Evolutionary conservation across 1,140 invertebrate species (phyloP), one percentile per base, ranked within the genome.

Genomic region (Lineus longissimus): DNA sequence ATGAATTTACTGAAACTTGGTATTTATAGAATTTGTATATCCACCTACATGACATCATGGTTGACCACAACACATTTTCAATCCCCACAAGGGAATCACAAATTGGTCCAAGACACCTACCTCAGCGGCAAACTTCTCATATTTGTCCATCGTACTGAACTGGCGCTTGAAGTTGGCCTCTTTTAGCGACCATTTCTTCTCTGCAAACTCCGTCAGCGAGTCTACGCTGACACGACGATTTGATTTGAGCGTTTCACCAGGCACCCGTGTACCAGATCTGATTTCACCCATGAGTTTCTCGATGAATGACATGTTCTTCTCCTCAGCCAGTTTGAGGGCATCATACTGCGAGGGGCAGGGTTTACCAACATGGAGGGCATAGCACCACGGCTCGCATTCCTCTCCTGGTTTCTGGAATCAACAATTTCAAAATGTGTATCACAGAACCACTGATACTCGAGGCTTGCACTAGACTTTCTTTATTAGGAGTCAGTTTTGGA

Each of bases 311-410:
- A 73, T 57, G 19, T 67, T 60, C 19, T 63, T 63, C 23, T 60
- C 59, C 17, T 55, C 64, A 0, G 71, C 67, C 23, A 68, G 56
- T 25, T 68, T 65, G 7, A 36, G 43, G 13, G 69, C 69, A 43
- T 69, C 67, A 54, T 66, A 73, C 40, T 64, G 61, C 4, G 61
- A 45, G 9, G 66, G 67, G 57, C 71, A 73, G 2, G 58, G 40
- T 30, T 65, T 67, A 17, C 59, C 55, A 1, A 65, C 61, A 43
- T 73, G 69, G 25, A 69, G 61, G 30, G 55, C 62, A 54, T 65
- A 64, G 54, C 71, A 71, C 71, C 71, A 73, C 31, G 64, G 63
- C 41, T 73, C 69, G 66, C 69, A 71, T 2, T 61, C 57, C 31
- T 67, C 36, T 9, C 61, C 54, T 57, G 59, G 41, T 36, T 59